Percentiles rank a stretch among this genome's conserved stretches.
phyloP scores from a whole-genome alignment of 2,888 invertebrate genomes.

The Acanthosepion lycidas region DNA sequence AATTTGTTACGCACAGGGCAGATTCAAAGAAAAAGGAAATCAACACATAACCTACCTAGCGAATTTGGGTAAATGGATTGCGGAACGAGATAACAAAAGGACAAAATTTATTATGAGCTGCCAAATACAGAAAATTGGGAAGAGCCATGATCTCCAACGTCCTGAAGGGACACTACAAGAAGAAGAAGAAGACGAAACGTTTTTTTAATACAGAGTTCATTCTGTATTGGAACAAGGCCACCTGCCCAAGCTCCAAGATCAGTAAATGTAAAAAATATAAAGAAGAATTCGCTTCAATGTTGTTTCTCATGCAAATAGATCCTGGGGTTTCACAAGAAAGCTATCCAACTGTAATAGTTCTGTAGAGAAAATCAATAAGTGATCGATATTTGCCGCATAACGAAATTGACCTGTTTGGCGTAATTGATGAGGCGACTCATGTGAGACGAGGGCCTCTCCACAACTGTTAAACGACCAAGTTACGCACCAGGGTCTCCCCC shows the following conservation, averaged over 20 bases:
- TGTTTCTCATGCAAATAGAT: not conserved
- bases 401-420: not conserved
- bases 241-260: not conserved
- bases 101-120: too few relatives aligned
- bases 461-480: not conserved
- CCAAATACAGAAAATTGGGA: too few relatives aligned
- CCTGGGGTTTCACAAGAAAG: not conserved
- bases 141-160: too few relatives aligned
- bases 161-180: too few relatives aligned
- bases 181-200: too few relatives aligned
- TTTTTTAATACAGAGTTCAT: too few relatives aligned
- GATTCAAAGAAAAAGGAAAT: too few relatives aligned
- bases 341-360: not conserved
- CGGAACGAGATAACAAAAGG: too few relatives aligned
- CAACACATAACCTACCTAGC: too few relatives aligned
- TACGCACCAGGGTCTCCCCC: not conserved
- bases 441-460: not conserved
- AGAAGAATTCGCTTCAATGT: not conserved
- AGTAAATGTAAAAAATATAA: not conserved
- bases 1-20: too few relatives aligned
- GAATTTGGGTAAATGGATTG: too few relatives aligned
- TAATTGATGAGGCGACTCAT: not conserved
- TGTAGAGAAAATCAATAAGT: not conserved
- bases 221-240: too few relatives aligned
- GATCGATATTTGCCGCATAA: slow-evolving; percentile 11